phyloP scores from a whole-genome alignment of 1,140 invertebrate species.

The Rhyzopertha dominica region DNA sequence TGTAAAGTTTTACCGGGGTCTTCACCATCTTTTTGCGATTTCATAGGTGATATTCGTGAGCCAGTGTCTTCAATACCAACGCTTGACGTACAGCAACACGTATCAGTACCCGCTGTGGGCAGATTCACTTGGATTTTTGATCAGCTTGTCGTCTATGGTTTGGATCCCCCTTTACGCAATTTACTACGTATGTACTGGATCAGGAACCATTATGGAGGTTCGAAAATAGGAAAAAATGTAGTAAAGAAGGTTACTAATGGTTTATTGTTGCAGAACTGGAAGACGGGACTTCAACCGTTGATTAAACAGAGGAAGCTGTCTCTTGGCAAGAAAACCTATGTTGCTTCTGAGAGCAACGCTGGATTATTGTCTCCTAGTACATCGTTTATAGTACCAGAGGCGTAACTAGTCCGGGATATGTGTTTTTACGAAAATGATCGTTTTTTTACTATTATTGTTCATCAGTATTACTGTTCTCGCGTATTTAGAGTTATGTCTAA shows the following conservation, averaged over 20 bases:
- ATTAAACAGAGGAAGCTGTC: constrained; percentile 49
- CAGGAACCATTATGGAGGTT: constrained; percentile 53
- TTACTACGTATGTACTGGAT: constrained; percentile 50
- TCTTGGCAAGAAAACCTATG: constrained; percentile 45
- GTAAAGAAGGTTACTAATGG: constrained; percentile 7
- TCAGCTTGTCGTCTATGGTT: constrained; percentile 71
- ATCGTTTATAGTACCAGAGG: constrained; percentile 9
- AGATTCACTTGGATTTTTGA: constrained; percentile 62
- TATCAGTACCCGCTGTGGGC: constrained; percentile 74
- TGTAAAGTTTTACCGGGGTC: too few relatives aligned
- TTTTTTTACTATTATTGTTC: not conserved
- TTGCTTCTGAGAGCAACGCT: constrained; percentile 50
- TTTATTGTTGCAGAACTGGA: constrained; percentile 46
- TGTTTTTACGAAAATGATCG: not conserved
- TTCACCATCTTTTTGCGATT: constrained; percentile 25
- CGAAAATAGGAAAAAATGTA: constrained; percentile 17
- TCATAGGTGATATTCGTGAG: constrained; percentile 68
- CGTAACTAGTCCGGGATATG: not conserved
- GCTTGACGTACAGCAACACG: constrained; percentile 57
- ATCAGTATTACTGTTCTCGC: not conserved
- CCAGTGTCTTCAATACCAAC: constrained; percentile 61
- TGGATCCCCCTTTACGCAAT: constrained; percentile 65
- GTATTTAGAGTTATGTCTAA: not conserved
- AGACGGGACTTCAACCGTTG: constrained; percentile 48
- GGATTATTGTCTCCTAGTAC: constrained; percentile 27